A percentile compares a stretch with the other conserved stretches of the same genome.
These are phyloP conservation scores for Cheiracanthium punctorium DNA, from an alignment of 2,888 invertebrate species.

Conservation along the genomic window DNA sequence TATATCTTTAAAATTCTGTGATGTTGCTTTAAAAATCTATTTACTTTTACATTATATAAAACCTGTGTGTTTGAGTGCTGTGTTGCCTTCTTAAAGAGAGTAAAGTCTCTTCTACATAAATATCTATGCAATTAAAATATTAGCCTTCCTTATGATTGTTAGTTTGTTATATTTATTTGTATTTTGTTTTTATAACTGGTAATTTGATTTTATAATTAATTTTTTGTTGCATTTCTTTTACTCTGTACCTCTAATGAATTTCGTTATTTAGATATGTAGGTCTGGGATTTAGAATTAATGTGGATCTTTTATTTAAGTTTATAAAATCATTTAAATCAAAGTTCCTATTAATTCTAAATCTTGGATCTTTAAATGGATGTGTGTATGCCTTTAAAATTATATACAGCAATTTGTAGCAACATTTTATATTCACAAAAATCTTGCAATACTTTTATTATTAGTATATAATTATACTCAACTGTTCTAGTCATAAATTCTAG, in stretches of 20 bases:
- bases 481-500: neutral
- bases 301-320: neutral
- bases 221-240: too few relatives aligned
- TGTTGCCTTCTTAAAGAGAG: slow-evolving; percentile 38
- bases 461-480: neutral
- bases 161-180: neutral
- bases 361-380: too few relatives aligned
- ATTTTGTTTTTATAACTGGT: neutral
- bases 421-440: neutral
- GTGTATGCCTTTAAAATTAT: too few relatives aligned
- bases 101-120: slow-evolving; percentile 50
- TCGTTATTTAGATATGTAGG: too few relatives aligned
- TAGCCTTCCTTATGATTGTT: slow-evolving; percentile 37
- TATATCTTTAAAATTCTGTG: slow-evolving; percentile 7
- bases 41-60: neutral
- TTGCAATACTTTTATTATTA: too few relatives aligned
- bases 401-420: neutral
- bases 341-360: too few relatives aligned
- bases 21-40: slow-evolving; percentile 19
- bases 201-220: neutral
- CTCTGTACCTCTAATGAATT: too few relatives aligned
- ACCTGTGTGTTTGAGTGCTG: slow-evolving; percentile 23
- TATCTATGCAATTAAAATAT: slow-evolving; percentile 64
- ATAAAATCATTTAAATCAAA: too few relatives aligned
- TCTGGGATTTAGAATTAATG: too few relatives aligned